Evolutionary conservation across 2,888 invertebrate species (phyloP).

Genomic region (Pterostichus niger): DNA sequence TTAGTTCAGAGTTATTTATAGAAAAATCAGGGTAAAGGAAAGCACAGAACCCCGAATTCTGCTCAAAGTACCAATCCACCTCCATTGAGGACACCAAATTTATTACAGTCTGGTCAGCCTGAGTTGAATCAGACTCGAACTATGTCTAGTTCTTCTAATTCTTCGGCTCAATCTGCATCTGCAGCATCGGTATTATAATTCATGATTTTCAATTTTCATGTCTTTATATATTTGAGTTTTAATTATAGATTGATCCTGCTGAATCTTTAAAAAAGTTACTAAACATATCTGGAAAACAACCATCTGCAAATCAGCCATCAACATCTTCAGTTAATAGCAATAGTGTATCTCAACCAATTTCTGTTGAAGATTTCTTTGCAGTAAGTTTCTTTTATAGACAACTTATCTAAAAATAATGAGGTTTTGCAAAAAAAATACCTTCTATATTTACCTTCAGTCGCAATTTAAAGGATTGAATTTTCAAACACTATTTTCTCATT

Average conservation of each 20-base stretch:
- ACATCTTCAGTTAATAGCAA: constrained; percentile 4
- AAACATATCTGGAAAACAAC: constrained; percentile 47
- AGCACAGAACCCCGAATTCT: background rate
- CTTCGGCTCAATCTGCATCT: background rate
- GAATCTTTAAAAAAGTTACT: constrained; percentile 62
- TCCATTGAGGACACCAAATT: constrained; percentile 19
- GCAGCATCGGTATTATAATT: background rate
- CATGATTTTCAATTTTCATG: background rate
- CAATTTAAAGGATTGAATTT: too few species aligned
- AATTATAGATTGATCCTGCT: constrained; percentile 47
- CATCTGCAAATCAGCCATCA: background rate
- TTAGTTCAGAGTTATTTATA: background rate
- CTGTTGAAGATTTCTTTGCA: constrained; percentile 65
- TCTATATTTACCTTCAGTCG: too few species aligned
- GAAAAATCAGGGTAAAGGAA: constrained; percentile 56
- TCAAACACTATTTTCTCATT: too few species aligned
- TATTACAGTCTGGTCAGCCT: background rate
- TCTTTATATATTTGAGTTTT: background rate
- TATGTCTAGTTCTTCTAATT: background rate
- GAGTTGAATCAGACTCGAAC: background rate
- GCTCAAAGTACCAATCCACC: constrained; percentile 3
- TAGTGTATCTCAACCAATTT: constrained; percentile 51
- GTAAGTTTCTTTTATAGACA: constrained; percentile 42
- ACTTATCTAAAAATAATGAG: background rate
- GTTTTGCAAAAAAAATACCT: too few species aligned